These are phyloP conservation scores for Thalassophryne amazonica DNA, from an alignment of 2,797 vertebrate species.

Conservation along the genomic window DNA sequence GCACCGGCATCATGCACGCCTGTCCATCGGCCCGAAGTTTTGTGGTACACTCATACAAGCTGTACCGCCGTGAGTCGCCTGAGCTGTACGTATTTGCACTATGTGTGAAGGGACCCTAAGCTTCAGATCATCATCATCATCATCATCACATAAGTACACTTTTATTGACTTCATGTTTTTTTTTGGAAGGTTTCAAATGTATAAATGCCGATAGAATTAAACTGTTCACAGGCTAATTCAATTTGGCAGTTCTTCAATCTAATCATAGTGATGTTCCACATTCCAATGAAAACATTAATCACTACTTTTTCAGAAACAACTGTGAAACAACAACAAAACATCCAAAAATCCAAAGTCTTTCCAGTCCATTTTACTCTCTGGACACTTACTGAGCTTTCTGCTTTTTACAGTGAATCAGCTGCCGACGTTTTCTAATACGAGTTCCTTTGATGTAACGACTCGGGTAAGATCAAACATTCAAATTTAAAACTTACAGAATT, in stretches of 20 bases:
- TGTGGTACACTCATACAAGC: too few relatives aligned
- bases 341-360: constrained; percentile 17
- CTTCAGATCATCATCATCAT: too few relatives aligned
- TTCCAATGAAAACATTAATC: neutral
- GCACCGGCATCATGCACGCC: too few relatives aligned
- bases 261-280: constrained; percentile 3
- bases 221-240: too few relatives aligned
- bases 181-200: neutral
- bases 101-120: too few relatives aligned
- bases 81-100: too few relatives aligned
- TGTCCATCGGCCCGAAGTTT: too few relatives aligned
- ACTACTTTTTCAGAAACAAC: neutral
- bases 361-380: constrained; percentile 10
- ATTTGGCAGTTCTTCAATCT: too few relatives aligned
- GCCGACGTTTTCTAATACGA: constrained; percentile 29
- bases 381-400: constrained; percentile 19
- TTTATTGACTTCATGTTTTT: constrained; percentile 25
- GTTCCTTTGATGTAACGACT: constrained; percentile 67
- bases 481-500: constrained; percentile 58
- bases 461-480: constrained; percentile 70
- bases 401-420: constrained; percentile 28
- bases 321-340: constrained; percentile 24
- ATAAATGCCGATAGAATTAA: too few relatives aligned
- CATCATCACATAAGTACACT: too few relatives aligned
- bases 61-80: too few relatives aligned